Evolutionary conservation across 2,888 invertebrate species (phyloP), one percentile per base, ranked within the genome.

Genomic region (Drymonia ruficornis): DNA sequence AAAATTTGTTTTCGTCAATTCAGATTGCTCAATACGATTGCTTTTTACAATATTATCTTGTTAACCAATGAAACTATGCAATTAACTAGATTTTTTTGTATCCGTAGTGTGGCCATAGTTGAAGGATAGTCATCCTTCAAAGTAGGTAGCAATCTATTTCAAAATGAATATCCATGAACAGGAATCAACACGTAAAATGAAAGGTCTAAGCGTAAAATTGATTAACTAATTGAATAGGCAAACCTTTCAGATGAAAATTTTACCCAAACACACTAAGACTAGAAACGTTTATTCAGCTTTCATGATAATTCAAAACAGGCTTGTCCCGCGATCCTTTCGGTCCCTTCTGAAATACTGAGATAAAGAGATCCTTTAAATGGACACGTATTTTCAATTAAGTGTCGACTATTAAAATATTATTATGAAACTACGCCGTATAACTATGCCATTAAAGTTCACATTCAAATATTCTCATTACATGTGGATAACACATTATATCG

Each of bases 291-390:
- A 43, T 43, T 43, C 43, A 43, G 13, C 43, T 6, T 18, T 13
- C 19, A 43, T 43, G 43, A 13, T 19, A 43, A 43, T 43, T 43
- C 13, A 19, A 43, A 43, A 18, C 42, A 19, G 19, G 13, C 13
- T 5, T 3, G 43, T 8, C 19, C 19, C 19, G 19, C 12, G 9
- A 16, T 40, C 40, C 40, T 16, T 16, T 40, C 40, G 12, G 12
- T 19, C 18, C 43, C 43, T 43, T 18, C 43, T 43, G 43, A 43
- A 43, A 43, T 43, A 23, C 43, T 12, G 9, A 43, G 43, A 19
- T 43, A 43, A 19, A 18, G 12, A 43, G 40, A 40, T 40, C 16
- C 16, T 16, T 23, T 16, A 40, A 36, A 36, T 3, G 3, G n/a
- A n/a, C n/a, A n/a, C n/a, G 5, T 1, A 0, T 36, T n/a, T 36